Evolutionary conservation across 1,140 invertebrate genomes (phyloP).

Genomic region (Chionoecetes opilio): DNA sequence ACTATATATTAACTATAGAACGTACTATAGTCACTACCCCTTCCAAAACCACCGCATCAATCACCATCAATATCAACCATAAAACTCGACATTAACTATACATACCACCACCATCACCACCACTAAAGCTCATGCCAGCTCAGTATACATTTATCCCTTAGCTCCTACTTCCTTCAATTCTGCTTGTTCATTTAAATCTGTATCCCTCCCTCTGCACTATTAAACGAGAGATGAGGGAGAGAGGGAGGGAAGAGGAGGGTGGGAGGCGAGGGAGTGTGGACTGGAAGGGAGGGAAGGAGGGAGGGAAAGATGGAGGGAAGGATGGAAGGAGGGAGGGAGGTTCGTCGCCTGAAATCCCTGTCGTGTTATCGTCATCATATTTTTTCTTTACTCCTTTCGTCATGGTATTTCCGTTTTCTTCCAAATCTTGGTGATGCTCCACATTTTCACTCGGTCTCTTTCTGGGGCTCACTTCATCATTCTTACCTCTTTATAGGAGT

Average conservation of each 20-base stretch:
- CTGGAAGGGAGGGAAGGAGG: background rate
- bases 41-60: no score
- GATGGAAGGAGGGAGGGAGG: background rate
- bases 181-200: background rate
- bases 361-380: conserved; percentile 33
- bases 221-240: background rate
- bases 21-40: no score
- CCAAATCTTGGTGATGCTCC: background rate
- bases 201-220: background rate
- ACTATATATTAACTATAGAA: no score
- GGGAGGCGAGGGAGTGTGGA: background rate
- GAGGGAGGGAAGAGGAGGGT: background rate
- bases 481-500: background rate
- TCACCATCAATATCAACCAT: no score
- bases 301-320: background rate
- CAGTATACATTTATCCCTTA: no score
- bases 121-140: no score
- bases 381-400: background rate
- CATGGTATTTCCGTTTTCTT: conserved; percentile 20
- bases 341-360: background rate
- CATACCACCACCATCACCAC: no score
- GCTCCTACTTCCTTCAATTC: background rate
- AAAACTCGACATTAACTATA: no score
- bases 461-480: background rate
- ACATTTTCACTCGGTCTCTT: background rate